phyloP scores from a whole-genome alignment of 2,888 invertebrate genomes.

The Leptopilina syphax region DNA sequence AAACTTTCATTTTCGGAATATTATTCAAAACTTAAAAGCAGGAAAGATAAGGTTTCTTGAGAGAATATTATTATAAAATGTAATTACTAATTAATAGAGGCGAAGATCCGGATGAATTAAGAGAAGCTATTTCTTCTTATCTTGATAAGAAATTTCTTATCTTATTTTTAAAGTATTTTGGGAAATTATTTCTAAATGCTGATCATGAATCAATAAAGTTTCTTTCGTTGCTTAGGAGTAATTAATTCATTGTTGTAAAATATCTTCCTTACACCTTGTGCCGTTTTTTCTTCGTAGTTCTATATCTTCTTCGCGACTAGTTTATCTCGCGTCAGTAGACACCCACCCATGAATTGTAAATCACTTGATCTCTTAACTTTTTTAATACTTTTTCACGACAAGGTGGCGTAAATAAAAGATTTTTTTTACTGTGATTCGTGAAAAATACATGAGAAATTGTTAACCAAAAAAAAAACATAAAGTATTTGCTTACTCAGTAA shows the following conservation, averaged over 20 bases:
- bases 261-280: background rate
- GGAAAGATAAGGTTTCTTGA: no score
- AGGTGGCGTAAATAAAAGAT: conserved; percentile 46
- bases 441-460: background rate
- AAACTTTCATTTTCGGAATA: background rate
- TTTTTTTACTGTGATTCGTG: conserved; percentile 42
- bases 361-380: conserved; percentile 57
- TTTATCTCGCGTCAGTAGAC: conserved; percentile 41
- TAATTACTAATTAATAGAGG: background rate
- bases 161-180: background rate
- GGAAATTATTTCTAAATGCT: background rate
- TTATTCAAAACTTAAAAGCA: background rate
- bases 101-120: background rate
- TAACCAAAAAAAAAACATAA: no score
- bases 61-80: no score
- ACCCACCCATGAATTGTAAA: conserved; percentile 60
- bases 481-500: no score
- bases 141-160: background rate
- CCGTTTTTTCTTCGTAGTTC: background rate
- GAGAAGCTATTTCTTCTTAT: background rate
- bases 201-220: conserved; percentile 12
- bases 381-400: conserved; percentile 56
- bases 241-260: conserved; percentile 16
- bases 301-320: background rate
- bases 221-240: background rate